These are phyloP conservation scores for Drosophila grimshawi DNA, from an alignment of 1,140 invertebrate genomes.

Conservation along the genomic window DNA sequence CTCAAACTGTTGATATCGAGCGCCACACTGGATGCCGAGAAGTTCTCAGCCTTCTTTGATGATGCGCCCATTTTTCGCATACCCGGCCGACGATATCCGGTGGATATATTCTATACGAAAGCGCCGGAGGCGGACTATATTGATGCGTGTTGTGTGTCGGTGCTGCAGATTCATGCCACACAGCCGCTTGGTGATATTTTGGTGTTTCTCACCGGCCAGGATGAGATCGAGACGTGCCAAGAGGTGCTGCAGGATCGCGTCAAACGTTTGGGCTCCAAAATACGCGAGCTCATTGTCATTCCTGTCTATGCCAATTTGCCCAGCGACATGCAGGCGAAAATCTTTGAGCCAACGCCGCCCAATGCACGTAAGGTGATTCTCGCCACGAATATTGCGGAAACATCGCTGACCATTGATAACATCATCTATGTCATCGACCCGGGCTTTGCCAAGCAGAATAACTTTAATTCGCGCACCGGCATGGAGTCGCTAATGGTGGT, in stretches of 20 bases:
- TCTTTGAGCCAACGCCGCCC: slow-evolving; percentile 97
- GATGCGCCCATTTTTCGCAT: slow-evolving; percentile 99
- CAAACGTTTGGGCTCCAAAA: slow-evolving; percentile 95
- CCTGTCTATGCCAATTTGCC: slow-evolving; percentile 99
- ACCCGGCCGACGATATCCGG: slow-evolving; percentile 93
- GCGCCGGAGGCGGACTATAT: slow-evolving; percentile 99
- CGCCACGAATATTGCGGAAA: slow-evolving; percentile 99
- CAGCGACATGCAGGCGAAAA: slow-evolving; percentile 99
- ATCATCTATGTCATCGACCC: slow-evolving; percentile 99
- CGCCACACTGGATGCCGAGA: slow-evolving; percentile 98
- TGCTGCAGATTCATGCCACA: slow-evolving; percentile 98
- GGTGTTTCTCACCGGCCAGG: slow-evolving; percentile 97
- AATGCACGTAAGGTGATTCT: slow-evolving; percentile 98
- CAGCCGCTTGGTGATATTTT: slow-evolving; percentile 98
- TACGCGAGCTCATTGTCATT: slow-evolving; percentile 96
- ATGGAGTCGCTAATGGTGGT: slow-evolving; percentile 99
- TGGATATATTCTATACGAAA: slow-evolving; percentile 99
- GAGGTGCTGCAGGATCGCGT: slow-evolving; percentile 96
- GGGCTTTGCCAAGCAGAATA: slow-evolving; percentile 99
- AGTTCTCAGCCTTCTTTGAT: slow-evolving; percentile 99
- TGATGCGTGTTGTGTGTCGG: slow-evolving; percentile 97
- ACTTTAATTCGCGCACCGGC: slow-evolving; percentile 98
- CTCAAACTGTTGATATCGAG: slow-evolving; percentile 98
- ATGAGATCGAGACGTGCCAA: slow-evolving; percentile 98
- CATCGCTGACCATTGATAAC: slow-evolving; percentile 99